These are phyloP conservation scores for rat (Rattus norvegicus) DNA, from an alignment of 2,113 vertebrate genomes.

Conservation along the genomic window DNA sequence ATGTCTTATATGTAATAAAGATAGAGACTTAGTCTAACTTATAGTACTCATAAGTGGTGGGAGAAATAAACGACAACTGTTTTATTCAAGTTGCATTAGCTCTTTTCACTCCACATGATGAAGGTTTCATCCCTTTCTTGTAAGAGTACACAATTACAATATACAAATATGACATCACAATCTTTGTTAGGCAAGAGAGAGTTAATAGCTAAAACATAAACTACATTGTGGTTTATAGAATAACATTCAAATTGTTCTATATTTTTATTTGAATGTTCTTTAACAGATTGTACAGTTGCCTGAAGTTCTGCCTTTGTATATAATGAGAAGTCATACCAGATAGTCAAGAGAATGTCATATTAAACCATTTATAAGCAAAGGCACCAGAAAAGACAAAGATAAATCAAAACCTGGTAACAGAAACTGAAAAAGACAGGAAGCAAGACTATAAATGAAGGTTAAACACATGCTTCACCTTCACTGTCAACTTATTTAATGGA, in stretches of 20 bases:
- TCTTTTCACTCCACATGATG: neutral
- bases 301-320: neutral
- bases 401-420: neutral
- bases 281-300: neutral
- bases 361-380: neutral
- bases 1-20: neutral
- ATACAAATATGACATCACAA: neutral
- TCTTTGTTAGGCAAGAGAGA: neutral
- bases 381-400: neutral
- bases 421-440: neutral
- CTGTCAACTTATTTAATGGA: neutral
- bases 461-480: neutral
- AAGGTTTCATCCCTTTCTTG: neutral
- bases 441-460: neutral
- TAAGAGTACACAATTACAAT: neutral
- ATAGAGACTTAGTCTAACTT: neutral
- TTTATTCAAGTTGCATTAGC: conserved; percentile 9
- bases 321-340: neutral
- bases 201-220: neutral
- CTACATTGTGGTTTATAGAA: neutral
- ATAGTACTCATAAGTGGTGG: neutral
- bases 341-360: neutral
- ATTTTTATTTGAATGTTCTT: neutral
- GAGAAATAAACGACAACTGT: neutral
- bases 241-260: neutral